phyloP scores from a whole-genome alignment of 37 sponge, comb jelly and placozoan genomes.

The Lycopodina hypogea region DNA sequence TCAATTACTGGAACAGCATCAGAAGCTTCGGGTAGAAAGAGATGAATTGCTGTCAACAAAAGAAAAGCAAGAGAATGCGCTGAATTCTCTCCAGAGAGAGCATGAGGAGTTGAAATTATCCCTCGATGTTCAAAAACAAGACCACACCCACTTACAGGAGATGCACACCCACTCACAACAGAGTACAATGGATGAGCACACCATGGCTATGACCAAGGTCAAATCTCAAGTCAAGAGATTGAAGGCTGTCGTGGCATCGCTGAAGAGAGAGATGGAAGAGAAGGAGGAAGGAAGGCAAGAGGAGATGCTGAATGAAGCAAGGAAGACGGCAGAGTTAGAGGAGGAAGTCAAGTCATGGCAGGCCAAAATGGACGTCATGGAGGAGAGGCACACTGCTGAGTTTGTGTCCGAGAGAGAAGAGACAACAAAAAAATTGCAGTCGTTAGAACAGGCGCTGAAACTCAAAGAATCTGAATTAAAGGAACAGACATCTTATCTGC shows the following conservation, averaged over 20 bases:
- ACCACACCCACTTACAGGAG: too few species aligned
- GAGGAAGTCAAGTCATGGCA: background rate
- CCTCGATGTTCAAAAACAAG: too few species aligned
- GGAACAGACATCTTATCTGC: too few species aligned
- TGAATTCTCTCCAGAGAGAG: background rate
- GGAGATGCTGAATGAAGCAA: background rate
- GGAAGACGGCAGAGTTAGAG: background rate
- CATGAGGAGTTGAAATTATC: background rate
- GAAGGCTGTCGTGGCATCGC: background rate
- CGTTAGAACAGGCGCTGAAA: background rate
- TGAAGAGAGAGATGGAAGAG: constrained; percentile 9
- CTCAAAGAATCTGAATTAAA: background rate
- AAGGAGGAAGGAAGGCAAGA: background rate
- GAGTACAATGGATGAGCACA: too few species aligned
- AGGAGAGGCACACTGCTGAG: background rate
- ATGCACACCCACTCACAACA: too few species aligned
- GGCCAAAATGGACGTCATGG: background rate
- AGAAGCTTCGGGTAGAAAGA: too few species aligned
- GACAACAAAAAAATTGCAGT: background rate
- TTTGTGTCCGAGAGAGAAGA: background rate
- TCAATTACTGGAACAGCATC: too few species aligned
- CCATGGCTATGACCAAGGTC: too few species aligned
- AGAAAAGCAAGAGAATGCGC: too few species aligned
- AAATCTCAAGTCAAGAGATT: background rate
- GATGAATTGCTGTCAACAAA: too few species aligned